phyloP scores from a whole-genome alignment of 2,888 invertebrate genomes.

The Lithophane leautieri region DNA sequence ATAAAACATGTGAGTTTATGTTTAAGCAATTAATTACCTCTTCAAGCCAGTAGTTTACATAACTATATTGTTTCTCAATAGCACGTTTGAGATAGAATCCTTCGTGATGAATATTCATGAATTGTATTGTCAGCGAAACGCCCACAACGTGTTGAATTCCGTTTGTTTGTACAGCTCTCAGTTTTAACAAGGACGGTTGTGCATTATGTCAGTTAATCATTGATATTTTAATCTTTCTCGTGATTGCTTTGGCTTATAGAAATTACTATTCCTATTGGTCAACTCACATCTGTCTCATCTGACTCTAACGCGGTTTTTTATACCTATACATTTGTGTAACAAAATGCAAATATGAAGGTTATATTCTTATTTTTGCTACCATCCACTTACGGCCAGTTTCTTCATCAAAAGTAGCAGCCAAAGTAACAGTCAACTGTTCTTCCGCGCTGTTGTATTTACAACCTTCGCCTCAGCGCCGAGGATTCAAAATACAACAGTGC shows the following conservation, averaged over 20 bases:
- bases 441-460: too few species aligned
- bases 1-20: background rate
- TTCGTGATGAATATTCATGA: slow-evolving; percentile 72
- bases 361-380: background rate
- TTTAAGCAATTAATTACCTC: slow-evolving; percentile 1
- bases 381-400: too few species aligned
- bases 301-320: background rate
- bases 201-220: slow-evolving; percentile 33
- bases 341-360: background rate
- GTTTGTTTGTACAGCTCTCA: slow-evolving; percentile 69
- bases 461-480: too few species aligned
- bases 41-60: slow-evolving; percentile 19
- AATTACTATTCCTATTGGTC: background rate
- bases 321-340: background rate
- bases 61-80: slow-evolving; percentile 32
- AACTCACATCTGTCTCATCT: background rate
- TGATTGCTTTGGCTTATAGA: slow-evolving; percentile 16
- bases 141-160: slow-evolving; percentile 46
- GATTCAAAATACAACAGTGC: too few species aligned
- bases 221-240: slow-evolving; percentile 42
- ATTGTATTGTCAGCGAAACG: slow-evolving; percentile 52
- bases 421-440: too few species aligned
- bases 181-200: slow-evolving; percentile 70
- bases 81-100: slow-evolving; percentile 69
- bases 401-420: too few species aligned